Evolutionary conservation across 2,888 invertebrate genomes (phyloP).

Genomic region (Cancer borealis): DNA sequence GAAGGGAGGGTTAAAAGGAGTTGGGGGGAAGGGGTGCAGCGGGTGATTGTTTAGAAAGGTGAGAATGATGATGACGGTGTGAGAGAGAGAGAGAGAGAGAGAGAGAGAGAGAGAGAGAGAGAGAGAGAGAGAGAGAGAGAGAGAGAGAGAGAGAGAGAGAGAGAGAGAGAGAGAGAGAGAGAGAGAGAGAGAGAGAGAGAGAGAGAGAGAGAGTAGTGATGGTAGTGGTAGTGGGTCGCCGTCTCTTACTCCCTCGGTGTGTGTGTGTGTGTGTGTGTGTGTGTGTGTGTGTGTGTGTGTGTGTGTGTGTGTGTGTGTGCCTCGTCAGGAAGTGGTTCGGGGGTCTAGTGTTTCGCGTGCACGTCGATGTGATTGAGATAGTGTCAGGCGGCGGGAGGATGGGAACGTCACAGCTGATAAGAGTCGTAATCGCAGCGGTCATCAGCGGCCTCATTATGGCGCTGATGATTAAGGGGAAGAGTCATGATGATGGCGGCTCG

Average conservation of each 20-base stretch:
- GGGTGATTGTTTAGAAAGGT: not conserved
- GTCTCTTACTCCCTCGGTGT: not conserved
- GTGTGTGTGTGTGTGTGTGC: not conserved
- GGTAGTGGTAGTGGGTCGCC: not conserved
- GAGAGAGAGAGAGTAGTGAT: not conserved
- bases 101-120: not conserved
- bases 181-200: constrained; percentile 8
- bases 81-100: too few species aligned
- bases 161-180: constrained; percentile 32
- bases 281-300: constrained; percentile 2
- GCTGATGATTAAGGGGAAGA: constrained; percentile 27
- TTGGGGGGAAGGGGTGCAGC: not conserved
- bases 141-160: constrained; percentile 6
- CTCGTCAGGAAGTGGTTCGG: constrained; percentile 26
- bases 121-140: constrained; percentile 5
- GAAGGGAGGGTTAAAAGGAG: not conserved
- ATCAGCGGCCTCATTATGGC: constrained; percentile 50
- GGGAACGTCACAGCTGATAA: constrained; percentile 25
- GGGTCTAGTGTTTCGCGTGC: constrained; percentile 28
- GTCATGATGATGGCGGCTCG: constrained; percentile 44
- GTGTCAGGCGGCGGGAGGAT: constrained; percentile 33
- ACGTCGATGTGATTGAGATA: constrained; percentile 39
- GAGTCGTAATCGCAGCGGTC: constrained; percentile 43
- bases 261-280: not conserved
- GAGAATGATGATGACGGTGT: constrained; percentile 7